Evolutionary conservation across 2,888 invertebrate species (phyloP), one percentile per base, ranked within the genome.

Genomic region (Schizotus pectinicornis): DNA sequence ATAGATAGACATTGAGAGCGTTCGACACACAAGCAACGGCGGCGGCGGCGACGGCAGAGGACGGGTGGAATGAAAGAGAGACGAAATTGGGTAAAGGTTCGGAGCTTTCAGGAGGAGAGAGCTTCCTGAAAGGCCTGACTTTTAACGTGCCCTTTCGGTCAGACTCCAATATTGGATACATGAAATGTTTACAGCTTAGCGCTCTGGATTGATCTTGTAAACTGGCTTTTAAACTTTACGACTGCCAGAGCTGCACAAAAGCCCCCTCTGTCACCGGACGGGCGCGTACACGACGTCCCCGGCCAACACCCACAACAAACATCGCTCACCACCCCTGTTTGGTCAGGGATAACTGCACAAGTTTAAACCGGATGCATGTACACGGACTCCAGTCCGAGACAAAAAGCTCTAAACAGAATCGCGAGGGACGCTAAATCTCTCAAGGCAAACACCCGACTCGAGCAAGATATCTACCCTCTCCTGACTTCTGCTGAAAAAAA

Each of bases 161-260:
- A 64, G 64, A 62, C 61, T 55, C 59, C 62, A 56, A 64, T 67
- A 70, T 69, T 67, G 71, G 69, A 68, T 67, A 71, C 69, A 72
- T 73, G 70, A 70, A 73, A 71, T 73, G 71, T 73, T 72, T 71
- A 73, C 70, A 69, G 68, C 69, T 63, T 66, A 62, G 55, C 65
- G 59, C 68, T 68, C 67, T 63, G 66, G 69, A 72, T 63, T 64
- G 63, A 61, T 71, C 68, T 68, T 68, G 67, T 67, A 68, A 70
- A 68, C 67, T 68, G 65, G 63, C 67, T 67, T 71, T 69, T 67
- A 62, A 68, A 68, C 60, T 67, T 65, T 61, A 56, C 61, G 52
- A 57, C 59, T 63, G 48, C 57, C 48, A 59, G 58, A 63, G 59
- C 60, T 57, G 49, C 43, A 49, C 48, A 64, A 54, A 54, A 54